Evolutionary conservation across 2,888 invertebrate species (phyloP).

Genomic region (Orthonychiurus folsomi): DNA sequence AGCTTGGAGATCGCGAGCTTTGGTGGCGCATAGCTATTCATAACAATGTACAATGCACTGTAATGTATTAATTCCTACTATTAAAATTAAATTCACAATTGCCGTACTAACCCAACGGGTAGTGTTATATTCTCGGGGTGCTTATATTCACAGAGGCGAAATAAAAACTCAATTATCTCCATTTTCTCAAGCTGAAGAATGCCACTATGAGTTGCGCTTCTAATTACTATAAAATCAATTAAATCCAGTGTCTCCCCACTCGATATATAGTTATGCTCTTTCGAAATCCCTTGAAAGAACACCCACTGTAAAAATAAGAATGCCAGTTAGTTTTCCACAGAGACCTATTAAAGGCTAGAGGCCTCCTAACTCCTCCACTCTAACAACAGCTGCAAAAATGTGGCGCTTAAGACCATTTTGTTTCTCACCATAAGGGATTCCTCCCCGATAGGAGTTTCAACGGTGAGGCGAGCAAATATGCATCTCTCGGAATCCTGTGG

Average conservation of each 20-base stretch:
- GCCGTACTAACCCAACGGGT: slow-evolving; percentile 60
- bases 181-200: slow-evolving; percentile 67
- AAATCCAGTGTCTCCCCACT: slow-evolving; percentile 78
- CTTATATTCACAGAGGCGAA: slow-evolving; percentile 81
- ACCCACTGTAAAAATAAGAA: slow-evolving; percentile 72
- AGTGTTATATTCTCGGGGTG: slow-evolving; percentile 86
- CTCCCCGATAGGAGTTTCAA: slow-evolving; percentile 80
- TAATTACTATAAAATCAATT: slow-evolving; percentile 69
- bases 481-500: slow-evolving; percentile 82
- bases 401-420: no score
- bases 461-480: slow-evolving; percentile 65
- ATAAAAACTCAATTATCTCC: slow-evolving; percentile 79
- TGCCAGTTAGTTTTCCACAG: no score
- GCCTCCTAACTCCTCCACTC: no score
- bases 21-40: slow-evolving; percentile 65
- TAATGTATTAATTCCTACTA: slow-evolving; percentile 10
- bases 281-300: slow-evolving; percentile 68
- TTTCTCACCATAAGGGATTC: no score
- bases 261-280: slow-evolving; percentile 64
- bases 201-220: slow-evolving; percentile 68
- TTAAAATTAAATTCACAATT: slow-evolving; percentile 5
- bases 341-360: no score
- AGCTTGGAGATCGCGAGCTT: slow-evolving; percentile 79
- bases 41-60: neutral
- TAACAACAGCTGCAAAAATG: no score